Conservation (phyloP, 2,113 vertebrate species). For the Conger conger region DNA sequence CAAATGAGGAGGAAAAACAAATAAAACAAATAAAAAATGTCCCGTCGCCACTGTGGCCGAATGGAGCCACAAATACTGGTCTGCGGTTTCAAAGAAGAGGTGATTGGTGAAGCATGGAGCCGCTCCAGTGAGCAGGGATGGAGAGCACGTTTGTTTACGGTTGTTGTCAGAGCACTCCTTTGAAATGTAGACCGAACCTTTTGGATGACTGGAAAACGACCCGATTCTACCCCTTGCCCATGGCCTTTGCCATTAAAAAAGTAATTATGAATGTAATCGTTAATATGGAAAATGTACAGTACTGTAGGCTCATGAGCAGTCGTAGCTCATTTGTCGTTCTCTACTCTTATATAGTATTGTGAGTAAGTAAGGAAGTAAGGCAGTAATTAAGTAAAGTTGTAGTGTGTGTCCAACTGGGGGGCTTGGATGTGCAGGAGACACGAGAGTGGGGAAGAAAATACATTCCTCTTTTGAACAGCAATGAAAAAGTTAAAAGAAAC, state of each 20-base stretch:
- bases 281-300: background rate
- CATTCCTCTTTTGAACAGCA: background rate
- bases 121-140: background rate
- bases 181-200: background rate
- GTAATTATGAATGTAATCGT: background rate
- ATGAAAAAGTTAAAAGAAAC: constrained; percentile 27
- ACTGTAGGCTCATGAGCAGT: background rate
- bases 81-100: background rate
- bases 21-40: background rate
- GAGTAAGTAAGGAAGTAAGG: no score
- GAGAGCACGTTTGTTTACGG: background rate
- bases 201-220: constrained; percentile 64
- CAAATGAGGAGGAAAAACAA: background rate
- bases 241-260: background rate
- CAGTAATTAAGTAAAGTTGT: background rate
- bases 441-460: background rate
- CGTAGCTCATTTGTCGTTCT: background rate
- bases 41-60: background rate
- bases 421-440: background rate
- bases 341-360: background rate
- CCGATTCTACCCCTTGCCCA: constrained; percentile 75
- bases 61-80: background rate
- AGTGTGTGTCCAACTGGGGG: background rate
- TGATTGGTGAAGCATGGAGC: background rate
- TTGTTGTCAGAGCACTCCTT: background rate